A percentile compares a stretch with the other conserved stretches of the same genome.
Conservation (phyloP, 2,888 invertebrate genomes). For the Caenorhabditis panamensis region DNA sequence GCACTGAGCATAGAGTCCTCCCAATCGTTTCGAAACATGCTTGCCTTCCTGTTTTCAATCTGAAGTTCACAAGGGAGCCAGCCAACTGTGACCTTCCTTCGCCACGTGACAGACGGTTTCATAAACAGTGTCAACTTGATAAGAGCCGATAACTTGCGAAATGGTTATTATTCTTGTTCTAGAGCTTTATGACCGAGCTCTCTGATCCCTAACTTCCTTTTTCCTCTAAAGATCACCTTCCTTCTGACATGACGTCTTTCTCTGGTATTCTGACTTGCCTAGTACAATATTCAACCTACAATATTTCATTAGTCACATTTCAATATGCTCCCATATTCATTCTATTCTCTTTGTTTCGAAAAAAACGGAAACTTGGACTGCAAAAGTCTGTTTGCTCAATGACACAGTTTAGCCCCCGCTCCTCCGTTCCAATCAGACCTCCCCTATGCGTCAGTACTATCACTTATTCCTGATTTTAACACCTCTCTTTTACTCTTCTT, state of each 20-base stretch:
- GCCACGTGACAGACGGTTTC: conserved; percentile 26
- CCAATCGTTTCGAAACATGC: too few relatives aligned
- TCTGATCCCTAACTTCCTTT: too few relatives aligned
- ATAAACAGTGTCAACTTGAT: conserved; percentile 45
- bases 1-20: too few relatives aligned
- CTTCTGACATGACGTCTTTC: too few relatives aligned
- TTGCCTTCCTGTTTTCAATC: too few relatives aligned
- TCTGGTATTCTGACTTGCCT: too few relatives aligned
- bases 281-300: neutral
- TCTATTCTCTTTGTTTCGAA: conserved; percentile 29
- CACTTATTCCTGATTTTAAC: conserved; percentile 4
- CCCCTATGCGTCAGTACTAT: conserved; percentile 15
- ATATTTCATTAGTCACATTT: conserved; percentile 25
- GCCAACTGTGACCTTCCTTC: neutral
- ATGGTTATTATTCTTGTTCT: too few relatives aligned
- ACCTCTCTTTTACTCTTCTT: neutral
- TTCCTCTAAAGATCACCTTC: too few relatives aligned
- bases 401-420: conserved; percentile 50
- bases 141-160: too few relatives aligned
- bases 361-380: conserved; percentile 23
- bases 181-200: too few relatives aligned
- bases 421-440: conserved; percentile 7
- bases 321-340: neutral
- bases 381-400: conserved; percentile 46
- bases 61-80: too few relatives aligned